Evolutionary conservation across 2,888 invertebrate species (phyloP), one percentile per base, ranked within the genome.

Genomic region (Hydrotaea diabolus): DNA sequence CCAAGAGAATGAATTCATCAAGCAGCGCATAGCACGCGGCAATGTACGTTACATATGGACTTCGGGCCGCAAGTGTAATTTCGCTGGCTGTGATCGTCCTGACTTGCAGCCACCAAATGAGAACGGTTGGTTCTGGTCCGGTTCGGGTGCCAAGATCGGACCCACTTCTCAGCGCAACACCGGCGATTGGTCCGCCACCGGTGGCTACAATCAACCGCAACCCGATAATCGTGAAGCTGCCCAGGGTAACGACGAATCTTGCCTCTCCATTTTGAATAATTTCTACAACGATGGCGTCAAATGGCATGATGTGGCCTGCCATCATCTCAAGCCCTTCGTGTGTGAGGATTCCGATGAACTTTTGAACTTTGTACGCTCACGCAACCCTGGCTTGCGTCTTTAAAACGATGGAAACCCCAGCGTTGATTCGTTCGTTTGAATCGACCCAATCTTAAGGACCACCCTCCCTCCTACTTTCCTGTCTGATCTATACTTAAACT

Each of bases 71-170:
- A 97, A 97, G 92, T 98, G 97, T 90, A 97, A 98, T 93, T 98
- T 98, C 91, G 97, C 97, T 84, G 97, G 97, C 55, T 98, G 97
- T 92, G 96, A 96, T 93, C 94, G 97, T 77, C 93, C 95, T 69
- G 97, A 97, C 92, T 93, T 97, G 89, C 96, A 96, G 93, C 97
- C 97, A n/a, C 95, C 96, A 84, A 96, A 96, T 90, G 94, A 96
- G 87, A 96, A 96, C 92, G 97, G 97, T 78, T 98, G 97, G 97
- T 98, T 98, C 94, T 98, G 97, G 97, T 97, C 97, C 7, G 97
- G 97, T 86, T 97, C 97, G 9, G 97, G 97, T 39, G 97, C 96
- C 85, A 97, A 97, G 93, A 96, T 97, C 90, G 97, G 97, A 64
- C 95, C 97, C 83, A 97, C 97, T 77, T 95, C 96, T 43, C 96